Conservation (phyloP, 1,140 invertebrate genomes). For the Aphelenchoides avenae region DNA sequence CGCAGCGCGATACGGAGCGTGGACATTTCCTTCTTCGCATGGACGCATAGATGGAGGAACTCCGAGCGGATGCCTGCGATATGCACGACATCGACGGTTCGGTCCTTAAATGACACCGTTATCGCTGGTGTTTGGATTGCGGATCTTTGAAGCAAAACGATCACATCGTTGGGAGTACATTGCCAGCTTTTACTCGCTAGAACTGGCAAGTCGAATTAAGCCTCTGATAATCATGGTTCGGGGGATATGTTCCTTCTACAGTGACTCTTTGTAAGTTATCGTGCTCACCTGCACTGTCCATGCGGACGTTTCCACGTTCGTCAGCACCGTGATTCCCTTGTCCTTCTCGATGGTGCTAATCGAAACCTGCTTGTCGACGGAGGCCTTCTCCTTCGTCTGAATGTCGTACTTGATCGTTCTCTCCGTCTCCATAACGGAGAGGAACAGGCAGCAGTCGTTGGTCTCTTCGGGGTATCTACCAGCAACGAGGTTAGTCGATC, state of each 20-base stretch:
- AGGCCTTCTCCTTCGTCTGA: constrained; percentile 18
- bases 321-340: constrained; percentile 31
- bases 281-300: constrained; percentile 43
- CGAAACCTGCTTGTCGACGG: constrained; percentile 38
- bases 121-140: neutral
- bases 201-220: no score
- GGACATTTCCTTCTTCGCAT: constrained; percentile 53
- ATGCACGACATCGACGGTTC: constrained; percentile 28
- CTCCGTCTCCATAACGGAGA: constrained; percentile 34
- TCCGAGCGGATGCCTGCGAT: constrained; percentile 30
- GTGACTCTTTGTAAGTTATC: neutral
- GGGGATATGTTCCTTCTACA: neutral
- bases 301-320: constrained; percentile 45
- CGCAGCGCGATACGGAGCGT: constrained; percentile 51
- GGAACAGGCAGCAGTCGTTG: constrained; percentile 54
- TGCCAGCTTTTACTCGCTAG: no score
- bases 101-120: constrained; percentile 31
- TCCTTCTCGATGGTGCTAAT: constrained; percentile 33
- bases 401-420: constrained; percentile 40
- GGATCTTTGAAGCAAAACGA: neutral
- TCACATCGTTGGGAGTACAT: no score
- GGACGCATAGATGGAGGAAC: constrained; percentile 41
- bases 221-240: neutral
- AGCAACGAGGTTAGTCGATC: neutral
- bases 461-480: constrained; percentile 54